Conservation (phyloP, 2,797 vertebrate species). For the Periophthalmus magnuspinnatus region DNA sequence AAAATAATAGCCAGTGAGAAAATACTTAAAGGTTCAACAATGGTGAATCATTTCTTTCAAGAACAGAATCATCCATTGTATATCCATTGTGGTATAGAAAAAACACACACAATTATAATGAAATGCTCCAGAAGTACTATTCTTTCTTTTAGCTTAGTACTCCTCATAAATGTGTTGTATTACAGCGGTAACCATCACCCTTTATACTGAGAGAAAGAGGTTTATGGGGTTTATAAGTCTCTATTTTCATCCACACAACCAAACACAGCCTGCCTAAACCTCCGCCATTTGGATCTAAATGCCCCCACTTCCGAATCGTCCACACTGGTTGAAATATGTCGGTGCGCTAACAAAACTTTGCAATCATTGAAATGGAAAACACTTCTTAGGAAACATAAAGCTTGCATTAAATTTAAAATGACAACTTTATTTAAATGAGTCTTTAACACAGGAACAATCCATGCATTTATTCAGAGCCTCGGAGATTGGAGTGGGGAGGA, state of each 20-base stretch:
- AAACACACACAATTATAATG: too few species aligned
- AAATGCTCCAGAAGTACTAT: too few species aligned
- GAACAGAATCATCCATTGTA: too few species aligned
- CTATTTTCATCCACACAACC: neutral
- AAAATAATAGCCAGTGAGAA: too few species aligned
- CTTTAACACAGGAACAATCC: constrained; percentile 3
- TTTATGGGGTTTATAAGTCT: too few species aligned
- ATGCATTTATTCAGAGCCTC: constrained; percentile 1
- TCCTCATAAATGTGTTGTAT: too few species aligned
- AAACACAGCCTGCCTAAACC: neutral
- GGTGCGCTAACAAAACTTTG: neutral
- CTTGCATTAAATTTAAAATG: constrained; percentile 7
- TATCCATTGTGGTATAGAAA: too few species aligned
- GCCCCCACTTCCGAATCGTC: neutral
- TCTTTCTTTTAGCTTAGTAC: too few species aligned
- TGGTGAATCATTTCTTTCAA: too few species aligned
- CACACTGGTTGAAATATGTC: neutral
- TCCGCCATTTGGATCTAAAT: neutral
- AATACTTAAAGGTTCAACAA: too few species aligned
- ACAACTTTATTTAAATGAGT: constrained; percentile 11
- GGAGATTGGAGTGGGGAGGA: constrained; percentile 6
- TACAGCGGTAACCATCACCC: neutral
- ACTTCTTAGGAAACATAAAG: neutral
- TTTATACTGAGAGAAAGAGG: neutral
- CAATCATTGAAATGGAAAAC: neutral